Conservation (phyloP, 2,113 vertebrate genomes). For the Anser cygnoides region DNA sequence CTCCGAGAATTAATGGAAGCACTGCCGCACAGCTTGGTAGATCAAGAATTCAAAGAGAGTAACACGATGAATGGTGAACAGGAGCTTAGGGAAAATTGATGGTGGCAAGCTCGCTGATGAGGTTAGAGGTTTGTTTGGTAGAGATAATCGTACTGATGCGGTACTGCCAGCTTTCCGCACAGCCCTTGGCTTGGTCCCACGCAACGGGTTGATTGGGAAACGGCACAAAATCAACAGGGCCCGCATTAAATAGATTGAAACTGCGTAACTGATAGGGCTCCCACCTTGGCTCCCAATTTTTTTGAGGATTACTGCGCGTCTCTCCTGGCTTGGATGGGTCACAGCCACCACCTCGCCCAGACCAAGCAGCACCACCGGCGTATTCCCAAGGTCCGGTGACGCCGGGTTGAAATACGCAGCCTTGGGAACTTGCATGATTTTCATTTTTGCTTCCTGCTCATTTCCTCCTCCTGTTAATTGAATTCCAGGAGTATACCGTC, state of each 20-base stretch:
- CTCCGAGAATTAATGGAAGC: not conserved
- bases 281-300: rapidly evolving
- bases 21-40: not conserved
- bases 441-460: not conserved
- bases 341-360: not conserved
- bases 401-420: not conserved
- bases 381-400: not conserved
- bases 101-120: rapidly evolving
- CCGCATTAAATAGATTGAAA: not conserved
- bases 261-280: not conserved
- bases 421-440: not conserved
- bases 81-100: not conserved
- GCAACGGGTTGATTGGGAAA: rapidly evolving
- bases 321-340: not conserved
- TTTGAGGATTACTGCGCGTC: not conserved
- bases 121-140: not conserved
- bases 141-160: not conserved
- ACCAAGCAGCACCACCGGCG: not conserved
- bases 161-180: not conserved
- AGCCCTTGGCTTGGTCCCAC: not conserved
- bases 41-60: not conserved
- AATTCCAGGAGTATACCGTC: not conserved
- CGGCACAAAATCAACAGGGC: not conserved
- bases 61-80: not conserved
- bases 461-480: not conserved